phyloP scores from a whole-genome alignment of 2,113 vertebrate genomes.

The Sclerurus mexicanus region DNA sequence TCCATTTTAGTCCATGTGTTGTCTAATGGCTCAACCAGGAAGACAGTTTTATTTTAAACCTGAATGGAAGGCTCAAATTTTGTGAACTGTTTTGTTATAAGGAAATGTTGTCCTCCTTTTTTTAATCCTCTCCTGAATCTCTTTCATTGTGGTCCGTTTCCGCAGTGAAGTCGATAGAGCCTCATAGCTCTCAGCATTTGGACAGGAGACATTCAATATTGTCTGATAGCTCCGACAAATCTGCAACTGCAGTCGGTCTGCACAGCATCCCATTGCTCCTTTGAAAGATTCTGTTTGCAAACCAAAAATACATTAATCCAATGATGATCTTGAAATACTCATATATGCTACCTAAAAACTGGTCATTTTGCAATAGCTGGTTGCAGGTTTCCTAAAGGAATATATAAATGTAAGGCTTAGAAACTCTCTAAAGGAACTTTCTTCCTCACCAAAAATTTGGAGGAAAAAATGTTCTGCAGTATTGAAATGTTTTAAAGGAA shows the following conservation, averaged over 20 bases:
- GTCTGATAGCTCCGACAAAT: constrained; percentile 38
- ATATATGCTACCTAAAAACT: background rate
- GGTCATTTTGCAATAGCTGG: background rate
- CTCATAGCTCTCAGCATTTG: constrained; percentile 13
- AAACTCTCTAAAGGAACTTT: background rate
- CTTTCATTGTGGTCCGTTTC: constrained; percentile 7
- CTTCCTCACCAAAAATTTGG: background rate
- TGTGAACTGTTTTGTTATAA: background rate
- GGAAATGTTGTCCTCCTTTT: background rate
- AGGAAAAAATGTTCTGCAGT: background rate
- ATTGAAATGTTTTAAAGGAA: background rate
- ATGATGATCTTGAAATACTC: background rate
- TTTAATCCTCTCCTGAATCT: constrained; percentile 23
- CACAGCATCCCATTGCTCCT: background rate
- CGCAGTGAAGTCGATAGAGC: constrained; percentile 30
- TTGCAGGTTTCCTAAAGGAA: background rate
- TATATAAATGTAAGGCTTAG: background rate
- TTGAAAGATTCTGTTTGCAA: constrained; percentile 25
- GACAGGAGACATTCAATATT: constrained; percentile 48
- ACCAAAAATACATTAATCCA: background rate
- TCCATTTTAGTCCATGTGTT: background rate
- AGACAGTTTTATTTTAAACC: background rate
- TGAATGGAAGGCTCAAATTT: background rate
- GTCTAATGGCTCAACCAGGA: background rate
- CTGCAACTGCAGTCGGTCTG: constrained; percentile 19